phyloP scores from a whole-genome alignment of 2,113 vertebrate species.

The human (Homo sapiens) region DNA sequence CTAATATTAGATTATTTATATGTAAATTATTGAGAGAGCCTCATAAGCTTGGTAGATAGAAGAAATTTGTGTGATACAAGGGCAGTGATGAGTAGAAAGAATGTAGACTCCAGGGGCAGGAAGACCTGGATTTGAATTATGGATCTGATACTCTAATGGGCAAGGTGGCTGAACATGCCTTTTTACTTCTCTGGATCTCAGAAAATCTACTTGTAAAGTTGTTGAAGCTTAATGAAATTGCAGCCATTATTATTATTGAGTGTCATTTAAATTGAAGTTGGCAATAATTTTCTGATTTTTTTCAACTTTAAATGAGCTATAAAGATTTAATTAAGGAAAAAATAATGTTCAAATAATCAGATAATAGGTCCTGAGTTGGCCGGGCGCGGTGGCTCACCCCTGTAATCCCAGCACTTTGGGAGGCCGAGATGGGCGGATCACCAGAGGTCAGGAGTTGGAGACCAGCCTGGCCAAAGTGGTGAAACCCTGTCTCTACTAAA shows the following conservation, averaged over 20 bases:
- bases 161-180: not conserved
- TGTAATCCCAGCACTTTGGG: too few species aligned
- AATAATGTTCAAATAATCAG: not conserved
- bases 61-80: not conserved
- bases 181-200: not conserved
- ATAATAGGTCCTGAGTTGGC: not conserved
- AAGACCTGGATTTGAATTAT: not conserved
- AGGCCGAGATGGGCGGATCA: too few species aligned
- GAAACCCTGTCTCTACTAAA: too few species aligned
- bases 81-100: not conserved
- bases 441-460: too few species aligned
- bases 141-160: not conserved
- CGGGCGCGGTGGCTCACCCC: rapidly evolving
- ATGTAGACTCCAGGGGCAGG: not conserved
- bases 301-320: slow-evolving; percentile 12
- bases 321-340: not conserved
- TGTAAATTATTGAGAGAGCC: not conserved
- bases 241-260: not conserved
- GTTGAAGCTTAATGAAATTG: not conserved
- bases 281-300: not conserved
- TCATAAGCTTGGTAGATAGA: not conserved
- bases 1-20: not conserved
- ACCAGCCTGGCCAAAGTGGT: too few species aligned
- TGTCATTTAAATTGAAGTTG: slow-evolving; percentile 20
- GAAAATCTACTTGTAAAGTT: not conserved